These are phyloP conservation scores for Speoplatyrhinus poulsoni DNA, from an alignment of 2,113 vertebrate genomes.

Conservation along the genomic window DNA sequence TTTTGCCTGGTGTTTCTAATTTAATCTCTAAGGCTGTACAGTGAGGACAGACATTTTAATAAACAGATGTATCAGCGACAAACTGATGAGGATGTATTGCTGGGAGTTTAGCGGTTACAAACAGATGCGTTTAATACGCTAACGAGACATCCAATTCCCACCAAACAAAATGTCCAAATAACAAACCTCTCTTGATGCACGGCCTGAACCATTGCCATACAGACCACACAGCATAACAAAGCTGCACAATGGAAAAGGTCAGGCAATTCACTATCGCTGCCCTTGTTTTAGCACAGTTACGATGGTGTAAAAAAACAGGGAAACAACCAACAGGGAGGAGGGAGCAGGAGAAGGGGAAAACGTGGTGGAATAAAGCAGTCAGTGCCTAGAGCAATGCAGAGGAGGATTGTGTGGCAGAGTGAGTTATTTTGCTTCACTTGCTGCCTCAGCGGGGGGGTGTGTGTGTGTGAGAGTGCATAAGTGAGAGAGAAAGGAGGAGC, in stretches of 20 bases:
- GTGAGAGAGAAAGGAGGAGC: slow-evolving; percentile 22
- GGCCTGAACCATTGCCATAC: slow-evolving; percentile 59
- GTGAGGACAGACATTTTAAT: background rate
- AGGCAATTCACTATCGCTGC: slow-evolving; percentile 69
- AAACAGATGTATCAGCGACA: slow-evolving; percentile 4
- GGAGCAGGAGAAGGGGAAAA: slow-evolving; percentile 3
- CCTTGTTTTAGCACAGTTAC: slow-evolving; percentile 74
- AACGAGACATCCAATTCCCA: slow-evolving; percentile 52
- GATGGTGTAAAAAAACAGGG: slow-evolving; percentile 51
- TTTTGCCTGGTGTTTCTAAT: slow-evolving; percentile 54
- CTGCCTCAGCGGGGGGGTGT: slow-evolving; percentile 68
- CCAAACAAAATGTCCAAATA: slow-evolving; percentile 54
- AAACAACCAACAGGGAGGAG: slow-evolving; percentile 12
- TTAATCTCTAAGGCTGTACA: slow-evolving; percentile 10
- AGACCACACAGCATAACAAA: slow-evolving; percentile 71
- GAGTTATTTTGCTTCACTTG: slow-evolving; percentile 82
- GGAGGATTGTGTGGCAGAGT: slow-evolving; percentile 77
- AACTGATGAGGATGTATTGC: slow-evolving; percentile 9
- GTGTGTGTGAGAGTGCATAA: slow-evolving; percentile 27
- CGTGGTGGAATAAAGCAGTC: slow-evolving; percentile 71
- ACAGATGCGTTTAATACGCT: slow-evolving; percentile 13
- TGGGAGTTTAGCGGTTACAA: slow-evolving; percentile 20
- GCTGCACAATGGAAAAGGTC: slow-evolving; percentile 71
- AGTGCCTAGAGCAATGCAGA: slow-evolving; percentile 70
- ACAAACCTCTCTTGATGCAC: slow-evolving; percentile 63